Conservation (phyloP, 1,140 invertebrate species). For the Ceratosolen solmsi region DNA sequence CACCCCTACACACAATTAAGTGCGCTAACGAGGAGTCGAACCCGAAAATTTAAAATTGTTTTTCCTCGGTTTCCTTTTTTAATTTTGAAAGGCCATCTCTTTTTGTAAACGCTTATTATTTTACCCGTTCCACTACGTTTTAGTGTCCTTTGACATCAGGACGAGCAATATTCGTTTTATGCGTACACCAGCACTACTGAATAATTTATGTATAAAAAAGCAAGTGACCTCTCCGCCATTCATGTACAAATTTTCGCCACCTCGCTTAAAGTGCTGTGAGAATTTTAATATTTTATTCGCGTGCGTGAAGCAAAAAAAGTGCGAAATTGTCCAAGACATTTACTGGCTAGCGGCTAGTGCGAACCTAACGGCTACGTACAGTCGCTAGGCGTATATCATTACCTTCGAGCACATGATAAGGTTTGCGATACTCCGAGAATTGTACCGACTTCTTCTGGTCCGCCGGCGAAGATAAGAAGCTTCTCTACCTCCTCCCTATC, state of each 20-base stretch:
- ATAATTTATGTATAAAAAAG: slow-evolving; percentile 15
- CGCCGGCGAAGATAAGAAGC: slow-evolving; percentile 53
- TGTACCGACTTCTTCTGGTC: slow-evolving; percentile 51
- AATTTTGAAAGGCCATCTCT: background rate
- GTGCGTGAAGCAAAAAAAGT: background rate
- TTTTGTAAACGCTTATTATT: background rate
- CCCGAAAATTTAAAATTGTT: background rate
- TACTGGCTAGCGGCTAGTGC: slow-evolving; percentile 49
- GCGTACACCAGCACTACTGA: background rate
- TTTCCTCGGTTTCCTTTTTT: background rate
- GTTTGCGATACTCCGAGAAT: slow-evolving; percentile 49
- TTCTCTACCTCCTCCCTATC: background rate
- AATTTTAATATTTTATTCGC: slow-evolving; percentile 5
- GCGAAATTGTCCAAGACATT: slow-evolving; percentile 50
- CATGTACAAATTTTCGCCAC: background rate
- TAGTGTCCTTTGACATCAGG: too few species aligned
- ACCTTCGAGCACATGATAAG: slow-evolving; percentile 48
- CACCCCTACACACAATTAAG: background rate
- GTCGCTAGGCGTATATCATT: slow-evolving; percentile 33
- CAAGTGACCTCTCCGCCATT: background rate
- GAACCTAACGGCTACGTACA: slow-evolving; percentile 16
- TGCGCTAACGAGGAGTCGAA: background rate
- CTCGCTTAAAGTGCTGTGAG: background rate
- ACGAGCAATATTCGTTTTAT: too few species aligned
- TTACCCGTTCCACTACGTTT: background rate